Evolutionary conservation across 2,888 invertebrate genomes (phyloP).

Genomic region (Isoperla grammatica): DNA sequence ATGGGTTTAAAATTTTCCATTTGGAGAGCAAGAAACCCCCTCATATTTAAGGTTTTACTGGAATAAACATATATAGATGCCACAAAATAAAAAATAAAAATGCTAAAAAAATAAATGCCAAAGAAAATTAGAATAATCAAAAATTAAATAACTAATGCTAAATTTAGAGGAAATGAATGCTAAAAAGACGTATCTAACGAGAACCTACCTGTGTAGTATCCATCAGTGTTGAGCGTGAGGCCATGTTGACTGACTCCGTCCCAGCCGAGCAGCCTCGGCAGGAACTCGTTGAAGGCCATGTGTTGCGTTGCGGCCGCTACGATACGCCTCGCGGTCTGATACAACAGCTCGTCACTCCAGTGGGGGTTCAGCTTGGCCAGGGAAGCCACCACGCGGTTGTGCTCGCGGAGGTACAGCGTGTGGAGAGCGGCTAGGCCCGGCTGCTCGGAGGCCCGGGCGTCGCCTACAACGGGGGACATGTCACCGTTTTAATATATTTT

Average conservation of each 20-base stretch:
- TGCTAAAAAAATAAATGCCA: no score
- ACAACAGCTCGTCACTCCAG: constrained; percentile 43
- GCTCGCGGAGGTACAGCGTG: constrained; percentile 45
- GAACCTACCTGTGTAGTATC: constrained; percentile 41
- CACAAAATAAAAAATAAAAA: no score
- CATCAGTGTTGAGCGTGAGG: constrained; percentile 44
- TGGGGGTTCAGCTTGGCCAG: constrained; percentile 42
- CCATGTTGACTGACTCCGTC: constrained; percentile 45
- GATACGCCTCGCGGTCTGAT: constrained; percentile 39
- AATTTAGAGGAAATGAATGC: no score
- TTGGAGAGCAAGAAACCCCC: no score
- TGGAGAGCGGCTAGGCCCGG: constrained; percentile 46
- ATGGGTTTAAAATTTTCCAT: no score
- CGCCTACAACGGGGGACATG: constrained; percentile 36
- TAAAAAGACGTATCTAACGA: no score
- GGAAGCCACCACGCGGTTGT: constrained; percentile 43
- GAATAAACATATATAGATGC: no score
- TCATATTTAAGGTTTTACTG: no score
- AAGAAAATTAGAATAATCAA: no score
- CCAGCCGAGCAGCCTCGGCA: constrained; percentile 51
- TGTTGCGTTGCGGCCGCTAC: constrained; percentile 40
- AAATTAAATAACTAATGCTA: no score
- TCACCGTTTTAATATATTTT: background rate
- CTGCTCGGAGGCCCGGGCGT: constrained; percentile 47
- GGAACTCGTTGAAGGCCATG: constrained; percentile 42